Conservation (phyloP, 2,113 vertebrate species). For the Sciurus niger region DNA sequence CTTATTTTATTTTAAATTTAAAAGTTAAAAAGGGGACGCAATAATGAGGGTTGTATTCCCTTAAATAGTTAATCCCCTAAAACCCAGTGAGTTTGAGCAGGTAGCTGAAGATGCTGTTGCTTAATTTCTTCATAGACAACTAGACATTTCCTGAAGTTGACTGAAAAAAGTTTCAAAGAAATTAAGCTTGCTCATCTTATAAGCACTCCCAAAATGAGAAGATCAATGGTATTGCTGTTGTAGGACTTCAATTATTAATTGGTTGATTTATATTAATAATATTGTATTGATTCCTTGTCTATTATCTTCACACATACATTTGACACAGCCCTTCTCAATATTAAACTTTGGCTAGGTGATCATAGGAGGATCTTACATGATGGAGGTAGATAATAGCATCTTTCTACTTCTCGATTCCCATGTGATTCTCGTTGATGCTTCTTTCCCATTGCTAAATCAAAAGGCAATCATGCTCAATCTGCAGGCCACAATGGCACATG, state of each 20-base stretch:
- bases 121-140: background rate
- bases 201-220: background rate
- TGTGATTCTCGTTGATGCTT: background rate
- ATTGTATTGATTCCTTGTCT: background rate
- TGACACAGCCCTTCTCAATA: background rate
- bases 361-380: background rate
- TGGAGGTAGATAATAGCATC: background rate
- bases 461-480: background rate
- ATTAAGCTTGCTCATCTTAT: background rate
- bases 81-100: background rate
- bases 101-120: background rate
- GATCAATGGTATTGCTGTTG: background rate
- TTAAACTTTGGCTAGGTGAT: background rate
- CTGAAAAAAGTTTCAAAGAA: constrained; percentile 4
- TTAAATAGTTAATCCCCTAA: background rate
- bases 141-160: constrained; percentile 23
- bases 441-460: constrained; percentile 1
- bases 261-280: background rate
- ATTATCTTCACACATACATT: background rate
- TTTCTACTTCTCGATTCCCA: background rate
- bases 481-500: background rate
- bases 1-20: constrained; percentile 60
- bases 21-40: constrained; percentile 30
- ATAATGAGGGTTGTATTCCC: background rate
- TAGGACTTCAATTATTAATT: constrained; percentile 9